Percentiles rank a stretch among this genome's conserved stretches.
These are phyloP conservation scores for Morpho helenor DNA, from an alignment of 2,888 invertebrate species.

Conservation along the genomic window DNA sequence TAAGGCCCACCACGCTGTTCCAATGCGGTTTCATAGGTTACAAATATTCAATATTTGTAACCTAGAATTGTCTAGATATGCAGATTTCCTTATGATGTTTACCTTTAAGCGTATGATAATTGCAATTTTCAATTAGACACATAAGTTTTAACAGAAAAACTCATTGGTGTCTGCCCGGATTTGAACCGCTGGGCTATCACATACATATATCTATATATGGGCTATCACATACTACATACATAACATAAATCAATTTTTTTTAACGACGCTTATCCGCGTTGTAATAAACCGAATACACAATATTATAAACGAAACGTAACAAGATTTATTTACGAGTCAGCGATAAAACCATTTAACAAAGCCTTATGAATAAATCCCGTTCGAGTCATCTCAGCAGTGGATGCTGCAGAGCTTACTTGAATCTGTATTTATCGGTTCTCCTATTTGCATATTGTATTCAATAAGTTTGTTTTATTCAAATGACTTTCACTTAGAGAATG, in stretches of 20 bases:
- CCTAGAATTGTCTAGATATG: too few species aligned
- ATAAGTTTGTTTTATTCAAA: slow-evolving; percentile 16
- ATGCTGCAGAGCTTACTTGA: slow-evolving; percentile 15
- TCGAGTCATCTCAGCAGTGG: slow-evolving; percentile 12
- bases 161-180: too few species aligned
- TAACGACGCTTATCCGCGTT: neutral
- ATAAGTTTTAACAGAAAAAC: too few species aligned
- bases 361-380: slow-evolving; percentile 12
- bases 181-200: too few species aligned
- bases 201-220: too few species aligned
- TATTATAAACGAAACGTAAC: slow-evolving; percentile 6
- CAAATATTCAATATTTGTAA: too few species aligned
- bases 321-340: slow-evolving; percentile 11
- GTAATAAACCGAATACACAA: slow-evolving; percentile 7
- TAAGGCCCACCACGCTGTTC: too few species aligned
- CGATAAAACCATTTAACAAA: slow-evolving; percentile 12
- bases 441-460: slow-evolving; percentile 18
- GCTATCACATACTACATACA: neutral
- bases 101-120: too few species aligned
- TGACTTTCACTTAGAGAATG: slow-evolving; percentile 9
- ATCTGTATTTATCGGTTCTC: slow-evolving; percentile 17
- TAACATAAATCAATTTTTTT: neutral
- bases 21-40: too few species aligned
- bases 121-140: too few species aligned
- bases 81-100: too few species aligned